phyloP scores from a whole-genome alignment of 1,140 invertebrate species.

The Drosophila miranda region DNA sequence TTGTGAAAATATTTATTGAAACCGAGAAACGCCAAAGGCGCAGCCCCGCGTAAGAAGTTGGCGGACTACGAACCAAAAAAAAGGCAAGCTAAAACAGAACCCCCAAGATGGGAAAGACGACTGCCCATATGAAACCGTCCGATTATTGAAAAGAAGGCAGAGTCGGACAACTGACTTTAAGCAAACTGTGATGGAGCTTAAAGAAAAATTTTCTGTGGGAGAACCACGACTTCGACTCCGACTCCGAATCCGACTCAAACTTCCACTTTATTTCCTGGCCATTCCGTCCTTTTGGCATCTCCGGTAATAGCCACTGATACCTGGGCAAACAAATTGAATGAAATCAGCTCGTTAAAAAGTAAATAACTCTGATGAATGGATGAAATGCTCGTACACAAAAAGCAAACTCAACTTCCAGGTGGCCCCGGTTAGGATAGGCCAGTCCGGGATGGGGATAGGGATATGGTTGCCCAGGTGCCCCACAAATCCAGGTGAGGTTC shows the following conservation, averaged over 20 bases:
- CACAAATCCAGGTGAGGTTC: background rate
- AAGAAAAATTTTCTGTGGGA: no score
- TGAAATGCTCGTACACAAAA: constrained; percentile 63
- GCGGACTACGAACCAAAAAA: constrained; percentile 14
- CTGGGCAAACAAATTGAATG: constrained; percentile 82
- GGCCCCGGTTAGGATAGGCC: constrained; percentile 35
- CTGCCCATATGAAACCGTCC: constrained; percentile 21
- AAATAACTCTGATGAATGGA: constrained; percentile 82
- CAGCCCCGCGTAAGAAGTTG: constrained; percentile 14
- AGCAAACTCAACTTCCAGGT: constrained; percentile 37
- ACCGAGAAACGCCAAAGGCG: constrained; percentile 66
- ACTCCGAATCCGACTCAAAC: background rate
- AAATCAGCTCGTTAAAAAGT: constrained; percentile 83
- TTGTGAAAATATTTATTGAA: constrained; percentile 80
- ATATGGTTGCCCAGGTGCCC: no score
- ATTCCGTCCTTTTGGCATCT: constrained; percentile 42
- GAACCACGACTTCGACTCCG: no score
- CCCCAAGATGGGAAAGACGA: constrained; percentile 23
- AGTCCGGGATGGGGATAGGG: constrained; percentile 15
- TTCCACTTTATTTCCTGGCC: background rate
- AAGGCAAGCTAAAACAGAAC: constrained; percentile 45
- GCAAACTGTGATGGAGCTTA: no score
- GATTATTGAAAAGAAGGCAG: constrained; percentile 7
- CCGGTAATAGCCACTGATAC: constrained; percentile 75
- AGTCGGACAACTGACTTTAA: no score